Evolutionary conservation across 2,797 vertebrate species (phyloP), one percentile per base, ranked within the genome.

Genomic region (Myotis findleyi): DNA sequence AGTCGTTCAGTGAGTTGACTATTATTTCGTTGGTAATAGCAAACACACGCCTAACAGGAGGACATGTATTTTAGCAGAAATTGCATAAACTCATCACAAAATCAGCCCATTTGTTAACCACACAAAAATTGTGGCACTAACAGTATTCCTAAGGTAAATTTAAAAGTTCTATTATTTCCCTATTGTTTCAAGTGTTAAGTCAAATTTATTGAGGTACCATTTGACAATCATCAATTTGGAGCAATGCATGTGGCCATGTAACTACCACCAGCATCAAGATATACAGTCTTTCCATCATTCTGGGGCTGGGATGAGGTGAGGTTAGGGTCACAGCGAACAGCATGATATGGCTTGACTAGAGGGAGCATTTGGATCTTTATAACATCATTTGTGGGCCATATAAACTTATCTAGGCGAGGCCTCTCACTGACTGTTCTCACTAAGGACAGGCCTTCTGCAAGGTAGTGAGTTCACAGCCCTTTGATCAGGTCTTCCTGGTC

Each of bases 1-100:
- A 96, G 95, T 94, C 94, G 44, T 94, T 89, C 92, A 96, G 89
- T 64, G 93, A 93, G 96, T 84, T 96, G 95, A 96, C 95, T 95
- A 69, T 91, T 95, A 87, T 83, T 92, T 89, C 93, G 77, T 93
- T 96, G 96, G 94, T 92, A 91, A 90, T 82, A 69, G 82, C 81
- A 96, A 95, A 95, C 95, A 81, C 38, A 53, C 69, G 94, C 83
- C 84, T 62, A 33, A 82, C 53, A 36, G 59, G 21, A 66, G 18
- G 47, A 49, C 68, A 36, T 21, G 13, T 13, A n/a, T 38, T 49
- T 64, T 2, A 16, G 49, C 69, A 13, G 2, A 59, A 91, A n/a
- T 20, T 30, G 14, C 14, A 57, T 30, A 59, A 55, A 62, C 57
- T 23, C 44, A 55, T 49, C 62, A 72, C 44, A 95, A 57, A 80